Percentiles rank a stretch among this genome's conserved stretches.
Evolutionary conservation across 2,797 vertebrate genomes (phyloP).

Genomic region (Nannoperca obscura): DNA sequence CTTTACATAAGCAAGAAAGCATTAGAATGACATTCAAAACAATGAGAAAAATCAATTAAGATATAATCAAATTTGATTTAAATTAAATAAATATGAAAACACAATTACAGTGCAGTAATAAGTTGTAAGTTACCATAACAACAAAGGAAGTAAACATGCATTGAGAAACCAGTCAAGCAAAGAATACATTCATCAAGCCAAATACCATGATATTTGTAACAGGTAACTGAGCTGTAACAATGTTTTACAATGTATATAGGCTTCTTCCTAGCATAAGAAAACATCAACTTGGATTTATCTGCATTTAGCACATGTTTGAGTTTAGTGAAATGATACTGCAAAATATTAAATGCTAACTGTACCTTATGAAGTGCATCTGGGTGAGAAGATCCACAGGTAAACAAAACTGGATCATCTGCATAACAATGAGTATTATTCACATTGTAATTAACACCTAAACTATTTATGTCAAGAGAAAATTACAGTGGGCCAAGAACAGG

Average conservation of each 20-base stretch:
- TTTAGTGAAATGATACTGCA: not conserved
- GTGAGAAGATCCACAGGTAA: not conserved
- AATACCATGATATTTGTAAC: not conserved
- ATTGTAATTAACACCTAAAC: not conserved
- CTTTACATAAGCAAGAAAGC: too few relatives aligned
- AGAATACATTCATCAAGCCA: not conserved
- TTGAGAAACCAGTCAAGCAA: too few relatives aligned
- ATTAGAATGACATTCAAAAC: too few relatives aligned
- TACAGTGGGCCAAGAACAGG: not conserved
- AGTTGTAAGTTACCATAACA: too few relatives aligned
- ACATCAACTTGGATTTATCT: not conserved
- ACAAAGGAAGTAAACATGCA: too few relatives aligned
- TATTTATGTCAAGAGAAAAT: not conserved
- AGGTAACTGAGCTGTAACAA: not conserved
- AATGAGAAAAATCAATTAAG: too few relatives aligned
- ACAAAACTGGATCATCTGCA: constrained; percentile 3
- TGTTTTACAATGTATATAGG: not conserved
- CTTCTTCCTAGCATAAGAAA: not conserved
- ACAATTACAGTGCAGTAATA: too few relatives aligned
- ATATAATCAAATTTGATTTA: too few relatives aligned
- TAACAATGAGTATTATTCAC: not conserved
- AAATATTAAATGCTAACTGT: not conserved
- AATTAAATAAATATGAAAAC: too few relatives aligned
- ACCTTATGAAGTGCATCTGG: not conserved
- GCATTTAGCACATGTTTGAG: not conserved